Conservation (phyloP, 2,888 invertebrate genomes). For the Drosophila helvetica region DNA sequence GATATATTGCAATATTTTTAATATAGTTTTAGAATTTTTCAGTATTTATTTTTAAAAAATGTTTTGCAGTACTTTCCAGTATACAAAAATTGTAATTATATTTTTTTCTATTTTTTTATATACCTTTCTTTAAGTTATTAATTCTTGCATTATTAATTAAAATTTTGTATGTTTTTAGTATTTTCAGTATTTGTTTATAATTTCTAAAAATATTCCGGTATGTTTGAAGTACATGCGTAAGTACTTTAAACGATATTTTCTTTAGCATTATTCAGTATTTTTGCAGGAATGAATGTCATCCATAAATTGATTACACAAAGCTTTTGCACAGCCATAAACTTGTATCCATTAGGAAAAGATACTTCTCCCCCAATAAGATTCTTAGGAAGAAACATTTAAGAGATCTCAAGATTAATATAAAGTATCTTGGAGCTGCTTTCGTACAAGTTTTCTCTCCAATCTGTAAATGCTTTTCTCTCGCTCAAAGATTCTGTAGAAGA, state of each 20-base stretch:
- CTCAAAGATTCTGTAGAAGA: not conserved
- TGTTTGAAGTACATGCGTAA: too few species aligned
- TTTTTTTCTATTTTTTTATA: too few species aligned
- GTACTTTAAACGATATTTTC: not conserved
- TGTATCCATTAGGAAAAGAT: not conserved
- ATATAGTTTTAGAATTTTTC: too few species aligned
- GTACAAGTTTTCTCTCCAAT: not conserved
- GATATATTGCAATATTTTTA: too few species aligned
- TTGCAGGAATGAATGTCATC: not conserved
- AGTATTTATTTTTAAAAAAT: too few species aligned
- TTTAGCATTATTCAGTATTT: not conserved
- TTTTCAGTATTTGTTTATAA: too few species aligned
- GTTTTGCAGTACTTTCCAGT: too few species aligned
- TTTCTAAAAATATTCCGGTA: too few species aligned
- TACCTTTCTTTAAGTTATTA: too few species aligned
- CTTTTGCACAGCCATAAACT: not conserved
- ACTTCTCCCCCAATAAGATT: not conserved
- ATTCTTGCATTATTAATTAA: not conserved
- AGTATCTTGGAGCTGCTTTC: not conserved
- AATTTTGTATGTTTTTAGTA: too few species aligned
- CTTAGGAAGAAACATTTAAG: not conserved
- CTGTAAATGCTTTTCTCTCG: constrained; percentile 17
- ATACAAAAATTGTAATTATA: too few species aligned
- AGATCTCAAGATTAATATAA: not conserved
- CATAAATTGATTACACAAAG: constrained; percentile 18